phyloP scores from a whole-genome alignment of 2,888 invertebrate species.

The Lasioglossum oenotherae region DNA sequence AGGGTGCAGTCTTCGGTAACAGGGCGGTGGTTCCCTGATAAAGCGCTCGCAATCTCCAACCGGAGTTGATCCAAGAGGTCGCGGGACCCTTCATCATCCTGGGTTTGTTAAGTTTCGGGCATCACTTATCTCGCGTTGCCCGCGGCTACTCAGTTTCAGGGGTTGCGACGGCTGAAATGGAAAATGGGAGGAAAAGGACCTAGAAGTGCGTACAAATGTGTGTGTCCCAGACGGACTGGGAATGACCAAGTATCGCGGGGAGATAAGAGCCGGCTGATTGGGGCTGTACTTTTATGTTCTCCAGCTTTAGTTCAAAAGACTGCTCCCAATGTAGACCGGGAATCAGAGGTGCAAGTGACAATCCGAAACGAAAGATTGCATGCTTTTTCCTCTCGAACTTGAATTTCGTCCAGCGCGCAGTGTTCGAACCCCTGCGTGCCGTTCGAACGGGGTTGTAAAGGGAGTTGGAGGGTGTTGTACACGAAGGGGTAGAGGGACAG shows the following conservation, averaged over 20 bases:
- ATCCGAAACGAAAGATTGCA: not conserved
- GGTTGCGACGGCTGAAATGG: conserved; percentile 19
- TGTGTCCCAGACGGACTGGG: not conserved
- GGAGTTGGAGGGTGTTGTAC: conserved; percentile 52
- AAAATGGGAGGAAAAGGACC: conserved; percentile 8
- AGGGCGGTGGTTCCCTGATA: conserved; percentile 41
- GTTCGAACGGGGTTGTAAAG: conserved; percentile 54
- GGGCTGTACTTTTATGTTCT: not conserved
- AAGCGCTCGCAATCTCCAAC: conserved; percentile 39
- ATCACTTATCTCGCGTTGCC: conserved; percentile 80
- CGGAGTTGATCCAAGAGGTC: conserved; percentile 61
- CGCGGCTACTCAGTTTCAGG: conserved; percentile 63
- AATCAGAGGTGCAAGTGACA: not conserved
- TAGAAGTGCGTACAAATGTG: not conserved
- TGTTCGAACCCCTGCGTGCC: conserved; percentile 31
- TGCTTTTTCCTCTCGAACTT: not conserved
- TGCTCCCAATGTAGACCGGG: not conserved
- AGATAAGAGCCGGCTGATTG: not conserved
- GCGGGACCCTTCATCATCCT: conserved; percentile 63
- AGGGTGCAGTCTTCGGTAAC: conserved; percentile 1
- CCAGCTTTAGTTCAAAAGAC: not conserved
- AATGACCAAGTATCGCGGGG: not conserved
- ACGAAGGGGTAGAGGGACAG: conserved; percentile 24
- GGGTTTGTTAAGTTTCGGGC: conserved; percentile 80
- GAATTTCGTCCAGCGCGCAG: not conserved